phyloP scores from a whole-genome alignment of 2,113 vertebrate species.

The Elgaria multicarinata region DNA sequence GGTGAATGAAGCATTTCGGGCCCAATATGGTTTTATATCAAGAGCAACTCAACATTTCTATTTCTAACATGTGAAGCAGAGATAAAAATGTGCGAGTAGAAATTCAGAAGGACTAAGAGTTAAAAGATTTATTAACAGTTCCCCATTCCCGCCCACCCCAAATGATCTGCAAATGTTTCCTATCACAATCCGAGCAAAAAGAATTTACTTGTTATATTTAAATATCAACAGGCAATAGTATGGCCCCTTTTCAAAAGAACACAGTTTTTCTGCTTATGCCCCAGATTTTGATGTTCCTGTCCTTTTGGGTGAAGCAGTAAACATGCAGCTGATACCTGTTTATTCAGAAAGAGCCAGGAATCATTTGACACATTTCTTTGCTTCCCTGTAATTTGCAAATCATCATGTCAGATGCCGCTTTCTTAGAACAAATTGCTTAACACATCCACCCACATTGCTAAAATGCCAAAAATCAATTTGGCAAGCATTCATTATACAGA shows the following conservation, averaged over 20 bases:
- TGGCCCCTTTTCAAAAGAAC: neutral
- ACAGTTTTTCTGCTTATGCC: conserved; percentile 5
- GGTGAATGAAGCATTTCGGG: too few relatives aligned
- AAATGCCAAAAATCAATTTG: conserved; percentile 66
- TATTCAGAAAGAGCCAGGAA: conserved; percentile 39
- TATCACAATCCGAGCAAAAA: conserved; percentile 25
- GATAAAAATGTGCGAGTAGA: neutral
- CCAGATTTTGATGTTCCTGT: conserved; percentile 21
- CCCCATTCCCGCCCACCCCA: neutral
- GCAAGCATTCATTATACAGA: conserved; percentile 72
- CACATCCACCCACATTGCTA: conserved; percentile 56
- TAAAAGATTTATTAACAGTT: conserved; percentile 32
- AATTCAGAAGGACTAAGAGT: conserved; percentile 3
- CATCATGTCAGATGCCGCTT: conserved; percentile 34
- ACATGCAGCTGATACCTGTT: conserved; percentile 36
- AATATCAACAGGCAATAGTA: neutral
- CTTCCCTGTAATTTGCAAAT: conserved; percentile 53
- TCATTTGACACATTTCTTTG: conserved; percentile 20
- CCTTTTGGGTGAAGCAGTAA: conserved; percentile 43
- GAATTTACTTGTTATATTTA: conserved; percentile 36
- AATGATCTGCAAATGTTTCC: conserved; percentile 21
- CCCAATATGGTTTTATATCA: neutral
- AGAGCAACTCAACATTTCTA: neutral
- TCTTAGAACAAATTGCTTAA: conserved; percentile 60
- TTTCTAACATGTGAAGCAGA: neutral